phyloP scores from a whole-genome alignment of 2,888 invertebrate genomes.

The Nycteola revayana region DNA sequence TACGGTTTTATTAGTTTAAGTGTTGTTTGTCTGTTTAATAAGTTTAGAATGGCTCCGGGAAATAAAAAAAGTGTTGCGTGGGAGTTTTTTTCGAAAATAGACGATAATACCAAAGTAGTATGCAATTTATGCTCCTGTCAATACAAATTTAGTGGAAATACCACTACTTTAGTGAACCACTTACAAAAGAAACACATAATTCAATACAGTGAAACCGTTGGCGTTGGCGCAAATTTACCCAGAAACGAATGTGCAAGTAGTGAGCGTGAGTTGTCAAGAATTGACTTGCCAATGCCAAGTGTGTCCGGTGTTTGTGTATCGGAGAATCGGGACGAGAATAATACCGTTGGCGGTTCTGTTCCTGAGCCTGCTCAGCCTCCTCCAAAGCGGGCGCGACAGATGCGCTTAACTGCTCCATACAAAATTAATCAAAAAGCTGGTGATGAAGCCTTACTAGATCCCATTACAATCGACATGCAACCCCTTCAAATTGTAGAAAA shows the following conservation, averaged over 20 bases:
- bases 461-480: slow-evolving; percentile 7
- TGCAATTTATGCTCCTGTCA: no score
- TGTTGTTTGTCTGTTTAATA: no score
- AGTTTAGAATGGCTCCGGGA: no score
- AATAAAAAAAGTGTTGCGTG: no score
- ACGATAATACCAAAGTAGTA: no score
- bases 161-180: slow-evolving; percentile 4
- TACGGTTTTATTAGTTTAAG: no score
- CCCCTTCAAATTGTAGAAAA: slow-evolving; percentile 8
- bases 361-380: slow-evolving; percentile 9
- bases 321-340: slow-evolving; percentile 9
- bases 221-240: slow-evolving; percentile 9
- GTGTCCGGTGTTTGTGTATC: slow-evolving; percentile 7
- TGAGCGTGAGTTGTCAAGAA: slow-evolving; percentile 6
- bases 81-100: no score
- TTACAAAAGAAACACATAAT: slow-evolving; percentile 3
- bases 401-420: slow-evolving; percentile 8
- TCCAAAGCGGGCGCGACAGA: slow-evolving; percentile 8
- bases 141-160: no score
- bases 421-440: slow-evolving; percentile 10
- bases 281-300: slow-evolving; percentile 13
- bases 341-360: slow-evolving; percentile 5
- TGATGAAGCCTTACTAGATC: slow-evolving; percentile 9
- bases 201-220: slow-evolving; percentile 9
- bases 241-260: slow-evolving; percentile 9